A percentile compares a stretch with the other conserved stretches of the same genome.
phyloP scores from a whole-genome alignment of 2,888 invertebrate genomes.

The Cryptosula pallasiana region DNA sequence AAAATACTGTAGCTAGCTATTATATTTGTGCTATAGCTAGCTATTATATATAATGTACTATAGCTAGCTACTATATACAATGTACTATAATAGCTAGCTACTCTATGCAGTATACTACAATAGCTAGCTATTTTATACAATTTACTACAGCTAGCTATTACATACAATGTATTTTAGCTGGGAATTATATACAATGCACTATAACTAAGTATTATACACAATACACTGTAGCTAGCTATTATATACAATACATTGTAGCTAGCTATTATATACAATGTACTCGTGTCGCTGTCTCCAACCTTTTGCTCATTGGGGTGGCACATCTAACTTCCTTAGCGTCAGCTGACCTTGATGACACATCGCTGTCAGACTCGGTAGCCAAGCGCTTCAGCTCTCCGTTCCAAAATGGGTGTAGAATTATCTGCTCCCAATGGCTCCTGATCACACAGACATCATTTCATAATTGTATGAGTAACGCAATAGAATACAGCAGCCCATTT shows the following conservation, averaged over 20 bases:
- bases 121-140: not conserved
- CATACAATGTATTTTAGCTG: too few species aligned
- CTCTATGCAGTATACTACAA: not conserved
- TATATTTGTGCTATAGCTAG: not conserved
- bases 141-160: not conserved
- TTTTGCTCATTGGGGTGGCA: conserved; percentile 16
- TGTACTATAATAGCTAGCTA: not conserved
- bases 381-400: conserved; percentile 43
- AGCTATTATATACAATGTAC: not conserved
- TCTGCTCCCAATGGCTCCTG: conserved; percentile 49
- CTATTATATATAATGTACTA: not conserved
- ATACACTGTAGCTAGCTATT: not conserved
- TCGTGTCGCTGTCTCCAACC: not conserved
- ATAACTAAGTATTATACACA: too few species aligned
- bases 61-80: not conserved
- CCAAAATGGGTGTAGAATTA: conserved; percentile 52
- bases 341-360: not conserved
- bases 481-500: too few species aligned
- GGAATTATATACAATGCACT: too few species aligned
- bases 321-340: conserved; percentile 1
- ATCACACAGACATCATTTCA: too few species aligned
- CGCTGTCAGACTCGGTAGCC: conserved; percentile 14
- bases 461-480: too few species aligned
- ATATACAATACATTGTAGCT: not conserved
- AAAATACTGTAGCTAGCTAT: too few species aligned